These are phyloP conservation scores for Campoplex capitator DNA, from an alignment of 2,888 invertebrate genomes.

Conservation along the genomic window DNA sequence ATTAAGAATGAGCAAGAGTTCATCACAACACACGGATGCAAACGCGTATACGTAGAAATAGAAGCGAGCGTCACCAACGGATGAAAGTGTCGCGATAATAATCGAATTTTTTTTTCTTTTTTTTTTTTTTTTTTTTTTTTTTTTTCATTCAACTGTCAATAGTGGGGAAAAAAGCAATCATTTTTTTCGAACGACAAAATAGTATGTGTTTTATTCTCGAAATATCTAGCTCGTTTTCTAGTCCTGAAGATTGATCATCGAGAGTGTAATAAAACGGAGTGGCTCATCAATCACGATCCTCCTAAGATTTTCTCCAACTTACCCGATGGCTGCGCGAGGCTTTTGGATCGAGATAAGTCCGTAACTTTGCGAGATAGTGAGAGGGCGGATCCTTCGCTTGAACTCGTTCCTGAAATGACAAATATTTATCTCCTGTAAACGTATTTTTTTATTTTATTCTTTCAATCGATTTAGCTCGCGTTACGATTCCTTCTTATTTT, in stretches of 20 bases:
- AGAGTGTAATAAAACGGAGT: conserved; percentile 35
- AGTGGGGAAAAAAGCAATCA: neutral
- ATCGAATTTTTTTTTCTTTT: neutral
- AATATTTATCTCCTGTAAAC: conserved; percentile 33
- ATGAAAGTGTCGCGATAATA: conserved; percentile 12
- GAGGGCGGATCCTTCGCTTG: conserved; percentile 99
- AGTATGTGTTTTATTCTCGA: neutral
- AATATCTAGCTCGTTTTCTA: neutral
- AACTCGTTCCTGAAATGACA: conserved; percentile 93
- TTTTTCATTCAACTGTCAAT: neutral
- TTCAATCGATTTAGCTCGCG: neutral
- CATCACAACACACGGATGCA: neutral
- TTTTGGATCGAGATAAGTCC: conserved; percentile 98
- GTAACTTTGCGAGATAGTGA: conserved; percentile 97
- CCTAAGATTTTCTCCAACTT: conserved; percentile 83
- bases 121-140: neutral
- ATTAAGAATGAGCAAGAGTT: conserved; percentile 53
- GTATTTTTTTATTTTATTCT: neutral
- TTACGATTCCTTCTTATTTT: conserved; percentile 18
- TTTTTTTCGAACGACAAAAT: neutral
- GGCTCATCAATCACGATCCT: conserved; percentile 50
- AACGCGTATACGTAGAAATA: neutral
- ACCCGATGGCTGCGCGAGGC: conserved; percentile 97
- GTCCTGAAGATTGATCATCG: conserved; percentile 17
- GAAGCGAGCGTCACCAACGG: neutral